These are phyloP conservation scores for Illadopsis cleaveri DNA, from an alignment of 2,113 vertebrate species.

Conservation along the genomic window DNA sequence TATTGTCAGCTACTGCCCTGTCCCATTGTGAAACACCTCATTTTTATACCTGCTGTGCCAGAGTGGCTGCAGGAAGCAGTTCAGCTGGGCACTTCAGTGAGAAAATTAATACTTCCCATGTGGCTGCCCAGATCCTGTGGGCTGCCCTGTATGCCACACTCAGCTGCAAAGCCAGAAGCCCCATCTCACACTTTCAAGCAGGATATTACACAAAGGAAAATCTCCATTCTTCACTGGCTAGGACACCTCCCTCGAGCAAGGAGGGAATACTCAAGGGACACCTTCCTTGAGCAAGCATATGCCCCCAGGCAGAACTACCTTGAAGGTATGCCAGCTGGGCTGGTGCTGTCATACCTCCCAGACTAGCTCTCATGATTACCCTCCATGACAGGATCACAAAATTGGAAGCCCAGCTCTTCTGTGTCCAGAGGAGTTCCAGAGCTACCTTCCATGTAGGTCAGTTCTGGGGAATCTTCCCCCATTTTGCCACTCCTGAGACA, in stretches of 20 bases:
- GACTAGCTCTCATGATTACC: neutral
- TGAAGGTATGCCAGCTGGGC: neutral
- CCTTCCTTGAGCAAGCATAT: neutral
- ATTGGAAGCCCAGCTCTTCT: neutral
- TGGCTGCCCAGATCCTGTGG: rapidly evolving
- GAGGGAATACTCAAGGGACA: neutral
- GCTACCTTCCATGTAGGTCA: neutral
- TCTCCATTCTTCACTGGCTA: neutral
- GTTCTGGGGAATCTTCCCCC: neutral
- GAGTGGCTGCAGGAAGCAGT: neutral
- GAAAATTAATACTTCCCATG: neutral
- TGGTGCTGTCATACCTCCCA: neutral
- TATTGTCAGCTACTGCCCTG: neutral
- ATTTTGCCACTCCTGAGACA: neutral
- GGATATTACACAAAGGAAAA: neutral
- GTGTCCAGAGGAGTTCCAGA: neutral
- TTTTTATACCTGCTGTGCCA: neutral
- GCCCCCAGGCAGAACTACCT: neutral
- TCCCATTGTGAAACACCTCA: neutral
- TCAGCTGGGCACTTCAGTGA: neutral
- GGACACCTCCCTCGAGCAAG: neutral
- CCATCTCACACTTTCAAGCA: neutral
- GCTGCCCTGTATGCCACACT: neutral
- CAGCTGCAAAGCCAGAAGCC: neutral
- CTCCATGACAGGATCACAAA: neutral